Conservation (phyloP, 2,888 invertebrate species). For the Rhorus exstirpatorius region DNA sequence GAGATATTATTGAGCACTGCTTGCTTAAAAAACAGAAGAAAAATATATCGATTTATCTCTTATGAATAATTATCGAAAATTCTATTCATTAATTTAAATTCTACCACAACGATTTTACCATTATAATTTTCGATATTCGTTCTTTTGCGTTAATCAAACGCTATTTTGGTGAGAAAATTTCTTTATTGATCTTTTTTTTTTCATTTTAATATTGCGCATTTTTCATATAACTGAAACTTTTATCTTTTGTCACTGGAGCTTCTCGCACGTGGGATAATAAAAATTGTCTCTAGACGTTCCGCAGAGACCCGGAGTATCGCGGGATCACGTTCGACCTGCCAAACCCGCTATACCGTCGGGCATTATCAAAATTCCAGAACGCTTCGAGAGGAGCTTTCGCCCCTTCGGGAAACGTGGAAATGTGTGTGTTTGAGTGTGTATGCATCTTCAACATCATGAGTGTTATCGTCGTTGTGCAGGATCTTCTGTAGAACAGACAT, state of each 20-base stretch:
- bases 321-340: slow-evolving; percentile 57
- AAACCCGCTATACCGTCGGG: slow-evolving; percentile 17
- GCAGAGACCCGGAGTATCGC: slow-evolving; percentile 36
- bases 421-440: not conserved
- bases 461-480: slow-evolving; percentile 23
- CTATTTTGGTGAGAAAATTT: not conserved
- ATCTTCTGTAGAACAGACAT: slow-evolving; percentile 41
- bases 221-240: slow-evolving; percentile 21
- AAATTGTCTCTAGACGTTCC: slow-evolving; percentile 31
- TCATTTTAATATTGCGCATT: not conserved
- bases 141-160: no score
- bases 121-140: no score
- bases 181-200: not conserved
- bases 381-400: slow-evolving; percentile 39
- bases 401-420: slow-evolving; percentile 31
- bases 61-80: no score
- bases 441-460: slow-evolving; percentile 27
- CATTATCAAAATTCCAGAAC: slow-evolving; percentile 64
- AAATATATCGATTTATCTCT: no score
- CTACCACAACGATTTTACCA: no score
- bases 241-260: slow-evolving; percentile 32
- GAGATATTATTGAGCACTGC: no score
- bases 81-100: no score
- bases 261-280: slow-evolving; percentile 30
- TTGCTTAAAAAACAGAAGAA: no score